A percentile compares a stretch with the other conserved stretches of the same genome.
phyloP scores from a whole-genome alignment of 1,140 invertebrate species.

The Prorops nasuta region DNA sequence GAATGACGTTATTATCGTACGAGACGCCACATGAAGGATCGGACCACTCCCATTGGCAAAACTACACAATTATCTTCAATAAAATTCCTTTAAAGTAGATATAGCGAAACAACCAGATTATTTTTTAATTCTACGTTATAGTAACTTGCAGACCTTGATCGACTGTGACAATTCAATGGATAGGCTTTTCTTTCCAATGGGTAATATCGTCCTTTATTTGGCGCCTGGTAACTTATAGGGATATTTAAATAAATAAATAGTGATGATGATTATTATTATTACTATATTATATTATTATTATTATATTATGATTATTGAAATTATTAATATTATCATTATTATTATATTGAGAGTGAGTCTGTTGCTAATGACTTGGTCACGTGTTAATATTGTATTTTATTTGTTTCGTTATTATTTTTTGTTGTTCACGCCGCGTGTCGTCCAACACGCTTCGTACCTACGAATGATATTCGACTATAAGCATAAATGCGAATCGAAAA shows the following conservation, averaged over 20 bases:
- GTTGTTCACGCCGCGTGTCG: constrained; percentile 54
- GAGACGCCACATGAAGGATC: no score
- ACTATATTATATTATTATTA: constrained; percentile 26
- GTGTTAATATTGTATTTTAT: constrained; percentile 59
- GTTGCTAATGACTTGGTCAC: constrained; percentile 51
- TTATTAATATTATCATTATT: constrained; percentile 37
- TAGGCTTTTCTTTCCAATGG: no score
- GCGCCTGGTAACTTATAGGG: constrained; percentile 33
- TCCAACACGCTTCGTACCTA: constrained; percentile 51
- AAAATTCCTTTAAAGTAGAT: no score
- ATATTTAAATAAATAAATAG: constrained; percentile 33
- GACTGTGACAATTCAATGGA: no score
- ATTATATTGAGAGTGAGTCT: constrained; percentile 52
- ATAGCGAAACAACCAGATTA: no score
- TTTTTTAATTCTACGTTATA: no score
- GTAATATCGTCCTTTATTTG: constrained; percentile 32
- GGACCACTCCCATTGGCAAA: no score
- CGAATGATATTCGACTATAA: constrained; percentile 16
- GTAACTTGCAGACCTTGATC: no score
- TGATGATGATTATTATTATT: constrained; percentile 11
- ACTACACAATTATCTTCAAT: no score
- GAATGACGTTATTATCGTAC: constrained; percentile 42
- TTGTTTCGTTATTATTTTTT: constrained; percentile 57
- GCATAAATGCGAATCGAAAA: not conserved
- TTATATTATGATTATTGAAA: constrained; percentile 32